A percentile compares a stretch with the other conserved stretches of the same genome.
phyloP scores from a whole-genome alignment of 2,113 vertebrate species.

The Recurvirostra avosetta region DNA sequence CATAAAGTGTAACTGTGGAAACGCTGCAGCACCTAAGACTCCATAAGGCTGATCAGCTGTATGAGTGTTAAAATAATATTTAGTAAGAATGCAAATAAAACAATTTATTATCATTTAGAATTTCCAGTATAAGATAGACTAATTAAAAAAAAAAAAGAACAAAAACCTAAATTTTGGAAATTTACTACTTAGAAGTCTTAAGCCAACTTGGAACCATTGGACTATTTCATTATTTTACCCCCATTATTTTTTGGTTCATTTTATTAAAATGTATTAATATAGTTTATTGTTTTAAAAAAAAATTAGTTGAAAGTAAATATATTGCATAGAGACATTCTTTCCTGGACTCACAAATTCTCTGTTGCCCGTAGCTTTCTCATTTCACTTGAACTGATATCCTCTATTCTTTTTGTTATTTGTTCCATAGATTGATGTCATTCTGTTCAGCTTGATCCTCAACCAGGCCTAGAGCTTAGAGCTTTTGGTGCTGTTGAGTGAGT shows the following conservation, averaged over 20 bases:
- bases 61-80: background rate
- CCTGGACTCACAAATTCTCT: background rate
- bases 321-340: background rate
- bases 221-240: background rate
- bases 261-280: background rate
- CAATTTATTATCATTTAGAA: fast-evolving
- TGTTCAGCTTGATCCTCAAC: background rate
- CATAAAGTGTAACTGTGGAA: background rate
- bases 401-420: background rate
- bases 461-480: background rate
- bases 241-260: background rate
- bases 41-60: background rate
- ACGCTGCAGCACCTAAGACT: background rate
- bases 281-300: background rate
- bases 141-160: background rate
- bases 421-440: background rate
- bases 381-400: background rate
- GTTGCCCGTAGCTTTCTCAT: background rate
- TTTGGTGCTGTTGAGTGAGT: background rate
- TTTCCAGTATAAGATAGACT: background rate
- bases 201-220: background rate
- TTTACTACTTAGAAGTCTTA: background rate
- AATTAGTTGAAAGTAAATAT: background rate
- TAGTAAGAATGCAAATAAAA: background rate
- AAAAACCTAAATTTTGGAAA: background rate